Percentiles rank a stretch among this genome's conserved stretches.
These are phyloP conservation scores for Dunckerocampus dactyliophorus DNA, from an alignment of 2,113 vertebrate species.

Conservation along the genomic window DNA sequence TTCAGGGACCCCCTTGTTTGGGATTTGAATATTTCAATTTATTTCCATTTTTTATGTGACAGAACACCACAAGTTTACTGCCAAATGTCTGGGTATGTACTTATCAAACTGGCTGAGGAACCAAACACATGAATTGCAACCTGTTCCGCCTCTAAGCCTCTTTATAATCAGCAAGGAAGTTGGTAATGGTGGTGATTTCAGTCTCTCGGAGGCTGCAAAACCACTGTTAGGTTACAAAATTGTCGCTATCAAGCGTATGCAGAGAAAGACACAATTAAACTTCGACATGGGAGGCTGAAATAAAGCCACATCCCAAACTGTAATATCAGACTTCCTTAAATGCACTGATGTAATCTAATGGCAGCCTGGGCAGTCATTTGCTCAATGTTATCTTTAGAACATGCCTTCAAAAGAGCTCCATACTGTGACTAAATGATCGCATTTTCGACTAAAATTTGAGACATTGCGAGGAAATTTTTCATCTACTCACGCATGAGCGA, in stretches of 20 bases:
- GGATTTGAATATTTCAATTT: neutral
- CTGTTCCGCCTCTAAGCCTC: constrained; percentile 14
- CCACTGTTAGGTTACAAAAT: constrained; percentile 34
- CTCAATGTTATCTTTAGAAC: constrained; percentile 18
- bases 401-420: no score
- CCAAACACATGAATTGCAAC: constrained; percentile 33
- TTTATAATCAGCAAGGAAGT: constrained; percentile 8
- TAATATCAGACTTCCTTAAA: constrained; percentile 10
- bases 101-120: constrained; percentile 30
- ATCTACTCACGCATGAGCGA: no score
- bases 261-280: constrained; percentile 12
- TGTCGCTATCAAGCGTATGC: constrained; percentile 10
- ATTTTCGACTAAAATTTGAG: no score
- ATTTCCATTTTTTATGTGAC: constrained; percentile 8
- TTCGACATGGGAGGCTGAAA: constrained; percentile 13
- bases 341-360: constrained; percentile 22
- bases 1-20: constrained; percentile 4
- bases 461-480: no score
- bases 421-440: no score
- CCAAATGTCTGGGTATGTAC: constrained; percentile 16
- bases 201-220: constrained; percentile 22
- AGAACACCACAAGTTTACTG: constrained; percentile 7
- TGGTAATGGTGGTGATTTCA: constrained; percentile 22
- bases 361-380: constrained; percentile 12
- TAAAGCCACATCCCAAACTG: constrained; percentile 5